These are phyloP conservation scores for Agapostemon virescens DNA, from an alignment of 2,888 invertebrate species.

Conservation along the genomic window DNA sequence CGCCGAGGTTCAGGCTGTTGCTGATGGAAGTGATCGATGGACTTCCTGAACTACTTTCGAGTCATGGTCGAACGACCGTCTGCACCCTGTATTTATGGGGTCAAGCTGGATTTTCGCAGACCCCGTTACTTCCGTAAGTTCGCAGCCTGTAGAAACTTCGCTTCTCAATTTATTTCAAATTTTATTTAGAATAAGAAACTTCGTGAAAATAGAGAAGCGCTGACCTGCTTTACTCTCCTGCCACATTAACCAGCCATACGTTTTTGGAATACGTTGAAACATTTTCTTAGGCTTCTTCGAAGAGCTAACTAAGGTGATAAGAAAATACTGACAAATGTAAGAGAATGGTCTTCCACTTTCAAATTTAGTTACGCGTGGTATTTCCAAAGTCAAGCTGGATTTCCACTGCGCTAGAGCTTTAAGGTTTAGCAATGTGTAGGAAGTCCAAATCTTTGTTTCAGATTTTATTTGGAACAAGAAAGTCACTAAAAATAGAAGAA, in stretches of 20 bases:
- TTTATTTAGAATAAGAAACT: slow-evolving; percentile 1
- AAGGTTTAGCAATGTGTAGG: no score
- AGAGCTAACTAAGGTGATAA: no score
- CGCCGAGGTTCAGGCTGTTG: slow-evolving; percentile 14
- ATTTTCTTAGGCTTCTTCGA: no score
- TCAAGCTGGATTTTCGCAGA: not conserved
- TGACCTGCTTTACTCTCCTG: not conserved
- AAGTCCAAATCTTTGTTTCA: not conserved
- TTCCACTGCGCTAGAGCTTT: not conserved
- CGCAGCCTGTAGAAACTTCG: not conserved
- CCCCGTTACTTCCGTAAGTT: not conserved
- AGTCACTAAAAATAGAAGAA: no score
- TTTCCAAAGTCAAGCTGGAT: not conserved
- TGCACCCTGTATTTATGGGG: not conserved
- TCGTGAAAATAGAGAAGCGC: not conserved
- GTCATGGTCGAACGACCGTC: not conserved
- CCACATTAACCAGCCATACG: no score
- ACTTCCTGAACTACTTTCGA: not conserved
- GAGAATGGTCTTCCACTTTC: not conserved
- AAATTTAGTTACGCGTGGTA: not conserved
- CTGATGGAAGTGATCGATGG: slow-evolving; percentile 27
- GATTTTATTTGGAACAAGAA: not conserved
- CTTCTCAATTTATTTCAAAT: not conserved
- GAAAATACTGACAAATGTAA: no score
- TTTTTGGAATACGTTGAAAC: no score